Conservation (phyloP, 2,888 invertebrate species). For the Merodon equestris region DNA sequence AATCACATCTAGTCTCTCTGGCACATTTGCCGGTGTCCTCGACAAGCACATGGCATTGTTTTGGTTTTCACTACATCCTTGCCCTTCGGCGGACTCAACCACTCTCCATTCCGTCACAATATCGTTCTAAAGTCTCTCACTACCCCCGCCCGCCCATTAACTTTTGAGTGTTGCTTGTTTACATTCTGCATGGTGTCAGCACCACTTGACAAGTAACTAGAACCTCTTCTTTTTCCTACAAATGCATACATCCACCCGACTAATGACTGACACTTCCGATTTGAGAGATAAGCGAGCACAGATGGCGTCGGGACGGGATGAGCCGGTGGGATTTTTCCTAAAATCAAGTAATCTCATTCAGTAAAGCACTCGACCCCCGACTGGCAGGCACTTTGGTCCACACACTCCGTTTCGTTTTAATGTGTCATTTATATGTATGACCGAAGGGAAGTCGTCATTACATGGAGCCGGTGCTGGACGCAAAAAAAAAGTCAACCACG, state of each 20-base stretch:
- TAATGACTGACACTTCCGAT: too few relatives aligned
- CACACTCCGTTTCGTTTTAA: conserved; percentile 47
- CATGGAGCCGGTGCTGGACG: not conserved
- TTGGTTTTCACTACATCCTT: conserved; percentile 59
- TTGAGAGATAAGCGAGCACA: too few relatives aligned
- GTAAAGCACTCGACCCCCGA: not conserved
- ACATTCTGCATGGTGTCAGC: conserved; percentile 38
- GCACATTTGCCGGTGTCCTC: conserved; percentile 42
- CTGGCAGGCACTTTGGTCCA: conserved; percentile 5
- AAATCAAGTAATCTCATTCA: conserved; percentile 29
- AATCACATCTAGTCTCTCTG: not conserved
- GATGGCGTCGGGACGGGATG: too few relatives aligned
- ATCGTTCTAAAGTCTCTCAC: not conserved
- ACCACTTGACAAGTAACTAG: conserved; percentile 11
- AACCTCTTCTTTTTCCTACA: conserved; percentile 6
- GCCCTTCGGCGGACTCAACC: conserved; percentile 51
- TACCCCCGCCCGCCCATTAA: not conserved
- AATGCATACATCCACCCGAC: conserved; percentile 5
- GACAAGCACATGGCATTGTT: conserved; percentile 65
- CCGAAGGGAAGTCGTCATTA: conserved; percentile 35
- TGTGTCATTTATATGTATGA: conserved; percentile 60
- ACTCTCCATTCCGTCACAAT: conserved; percentile 9
- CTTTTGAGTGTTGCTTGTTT: conserved; percentile 47
- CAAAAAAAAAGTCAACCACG: not conserved
- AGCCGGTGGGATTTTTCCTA: conserved; percentile 11